Conservation (phyloP, 2,113 vertebrate genomes). For the Riparia riparia region DNA sequence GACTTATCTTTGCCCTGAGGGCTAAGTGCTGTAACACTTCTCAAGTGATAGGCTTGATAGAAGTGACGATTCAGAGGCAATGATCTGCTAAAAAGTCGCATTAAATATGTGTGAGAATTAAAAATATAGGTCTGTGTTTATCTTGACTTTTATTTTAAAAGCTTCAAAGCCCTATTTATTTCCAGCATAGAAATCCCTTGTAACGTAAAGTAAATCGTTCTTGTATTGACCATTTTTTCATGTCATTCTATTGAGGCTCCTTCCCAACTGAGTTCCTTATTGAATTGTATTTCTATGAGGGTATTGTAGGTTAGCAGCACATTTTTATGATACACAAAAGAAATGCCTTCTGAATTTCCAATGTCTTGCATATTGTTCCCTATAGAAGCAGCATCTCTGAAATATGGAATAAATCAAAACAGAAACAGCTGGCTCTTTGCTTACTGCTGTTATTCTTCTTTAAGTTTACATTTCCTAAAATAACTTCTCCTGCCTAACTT, state of each 20-base stretch:
- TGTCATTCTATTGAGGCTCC: slow-evolving; percentile 81
- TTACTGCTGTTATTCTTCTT: slow-evolving; percentile 66
- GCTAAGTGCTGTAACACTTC: slow-evolving; percentile 74
- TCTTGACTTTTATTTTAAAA: slow-evolving; percentile 77
- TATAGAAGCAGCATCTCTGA: slow-evolving; percentile 78
- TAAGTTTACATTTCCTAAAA: slow-evolving; percentile 70
- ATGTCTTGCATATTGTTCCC: slow-evolving; percentile 85
- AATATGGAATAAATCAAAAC: slow-evolving; percentile 89
- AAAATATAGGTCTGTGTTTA: slow-evolving; percentile 79
- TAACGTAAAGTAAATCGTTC: slow-evolving; percentile 84
- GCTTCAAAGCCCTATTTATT: slow-evolving; percentile 84
- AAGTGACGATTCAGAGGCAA: slow-evolving; percentile 74
- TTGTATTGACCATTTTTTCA: slow-evolving; percentile 84
- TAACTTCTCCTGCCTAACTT: slow-evolving; percentile 64
- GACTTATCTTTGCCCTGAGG: slow-evolving; percentile 87
- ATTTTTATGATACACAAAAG: slow-evolving; percentile 87
- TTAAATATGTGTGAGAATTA: slow-evolving; percentile 84
- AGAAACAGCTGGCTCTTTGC: slow-evolving; percentile 78
- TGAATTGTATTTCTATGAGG: slow-evolving; percentile 89
- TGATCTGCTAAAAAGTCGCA: slow-evolving; percentile 75
- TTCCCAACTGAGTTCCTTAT: slow-evolving; percentile 88
- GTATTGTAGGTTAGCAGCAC: slow-evolving; percentile 88
- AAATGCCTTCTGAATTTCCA: slow-evolving; percentile 85
- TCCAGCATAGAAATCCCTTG: slow-evolving; percentile 78
- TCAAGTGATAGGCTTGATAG: slow-evolving; percentile 78